These are phyloP conservation scores for Mythimna vitellina DNA, from an alignment of 2,888 invertebrate species.

Conservation along the genomic window DNA sequence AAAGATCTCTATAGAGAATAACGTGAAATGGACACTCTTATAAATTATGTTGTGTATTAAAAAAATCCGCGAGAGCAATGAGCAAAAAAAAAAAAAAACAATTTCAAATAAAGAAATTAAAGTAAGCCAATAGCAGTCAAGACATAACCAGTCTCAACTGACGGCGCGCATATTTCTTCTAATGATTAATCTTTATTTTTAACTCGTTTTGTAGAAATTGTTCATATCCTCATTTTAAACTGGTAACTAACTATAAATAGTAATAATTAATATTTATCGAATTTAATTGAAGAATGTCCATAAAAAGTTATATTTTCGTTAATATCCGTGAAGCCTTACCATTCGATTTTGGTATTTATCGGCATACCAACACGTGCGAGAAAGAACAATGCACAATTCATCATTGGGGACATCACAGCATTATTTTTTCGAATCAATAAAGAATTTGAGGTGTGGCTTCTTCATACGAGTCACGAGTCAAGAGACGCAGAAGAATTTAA, in stretches of 20 bases:
- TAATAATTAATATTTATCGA: not conserved
- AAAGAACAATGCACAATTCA: slow-evolving; percentile 43
- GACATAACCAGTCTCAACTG: no score
- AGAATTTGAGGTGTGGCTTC: slow-evolving; percentile 25
- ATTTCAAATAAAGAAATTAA: no score
- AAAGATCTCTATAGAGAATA: no score
- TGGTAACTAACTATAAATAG: not conserved
- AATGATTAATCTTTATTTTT: not conserved
- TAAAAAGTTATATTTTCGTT: slow-evolving; percentile 1
- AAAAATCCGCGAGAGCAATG: no score
- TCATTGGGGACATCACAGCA: slow-evolving; percentile 36
- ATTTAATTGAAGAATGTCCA: not conserved
- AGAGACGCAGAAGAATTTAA: not conserved
- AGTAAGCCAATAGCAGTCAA: no score
- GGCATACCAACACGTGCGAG: slow-evolving; percentile 48
- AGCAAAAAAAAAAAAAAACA: no score
- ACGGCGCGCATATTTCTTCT: not conserved
- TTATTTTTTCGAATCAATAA: slow-evolving; percentile 46
- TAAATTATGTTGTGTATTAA: no score
- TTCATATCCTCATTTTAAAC: not conserved
- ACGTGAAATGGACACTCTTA: no score
- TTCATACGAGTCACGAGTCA: not conserved
- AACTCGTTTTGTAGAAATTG: not conserved
- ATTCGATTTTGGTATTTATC: slow-evolving; percentile 54
- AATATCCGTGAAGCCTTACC: slow-evolving; percentile 33